Percentiles rank a stretch among this genome's conserved stretches.
phyloP scores from a whole-genome alignment of 2,888 invertebrate genomes.

The Cephus pygmeus region DNA sequence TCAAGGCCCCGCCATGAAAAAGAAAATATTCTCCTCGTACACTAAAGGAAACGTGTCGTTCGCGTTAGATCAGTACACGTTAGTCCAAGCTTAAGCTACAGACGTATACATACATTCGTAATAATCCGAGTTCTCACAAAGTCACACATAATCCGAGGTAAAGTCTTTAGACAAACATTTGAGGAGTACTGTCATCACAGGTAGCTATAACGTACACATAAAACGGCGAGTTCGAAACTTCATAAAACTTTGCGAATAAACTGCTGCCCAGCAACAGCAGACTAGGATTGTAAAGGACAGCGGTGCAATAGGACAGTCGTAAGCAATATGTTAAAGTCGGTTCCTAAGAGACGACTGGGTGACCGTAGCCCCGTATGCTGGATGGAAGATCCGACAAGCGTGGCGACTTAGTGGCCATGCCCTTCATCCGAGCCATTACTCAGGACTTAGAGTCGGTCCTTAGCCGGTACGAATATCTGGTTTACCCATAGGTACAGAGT shows the following conservation, averaged over 20 bases:
- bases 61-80: not conserved
- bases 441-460: conserved; percentile 7
- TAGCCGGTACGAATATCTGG: not conserved
- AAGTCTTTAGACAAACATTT: not conserved
- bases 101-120: not conserved
- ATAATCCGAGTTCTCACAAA: not conserved
- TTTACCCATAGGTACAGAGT: not conserved
- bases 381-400: conserved; percentile 36
- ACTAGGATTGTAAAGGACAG: not conserved
- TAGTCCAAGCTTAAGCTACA: not conserved
- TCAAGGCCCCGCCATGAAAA: not conserved
- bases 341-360: conserved; percentile 9
- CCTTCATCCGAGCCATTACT: conserved; percentile 41
- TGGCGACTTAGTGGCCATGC: conserved; percentile 34
- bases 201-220: not conserved
- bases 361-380: conserved; percentile 14
- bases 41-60: not conserved
- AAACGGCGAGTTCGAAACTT: not conserved
- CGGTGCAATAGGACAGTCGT: not conserved
- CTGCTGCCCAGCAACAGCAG: not conserved
- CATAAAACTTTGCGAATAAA: not conserved
- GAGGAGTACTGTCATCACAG: not conserved
- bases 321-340: conserved; percentile 28
- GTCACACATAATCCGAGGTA: not conserved
- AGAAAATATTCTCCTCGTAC: not conserved